These are phyloP conservation scores for Syngnathus scovelli DNA, from an alignment of 2,113 vertebrate genomes.

Conservation along the genomic window DNA sequence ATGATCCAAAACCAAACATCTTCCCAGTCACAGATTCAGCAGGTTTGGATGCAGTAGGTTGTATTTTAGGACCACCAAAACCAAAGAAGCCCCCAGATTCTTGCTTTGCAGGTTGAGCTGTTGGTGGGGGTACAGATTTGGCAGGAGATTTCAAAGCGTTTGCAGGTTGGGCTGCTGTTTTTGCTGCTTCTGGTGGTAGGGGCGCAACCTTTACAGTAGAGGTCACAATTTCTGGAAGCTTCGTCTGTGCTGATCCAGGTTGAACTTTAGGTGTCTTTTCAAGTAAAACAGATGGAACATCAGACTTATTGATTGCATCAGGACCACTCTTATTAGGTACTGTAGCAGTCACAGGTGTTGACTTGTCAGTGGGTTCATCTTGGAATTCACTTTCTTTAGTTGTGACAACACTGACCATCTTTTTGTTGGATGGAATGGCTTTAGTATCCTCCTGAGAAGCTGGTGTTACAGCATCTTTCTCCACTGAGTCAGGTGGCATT, in stretches of 20 bases:
- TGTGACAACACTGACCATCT: slow-evolving; percentile 10
- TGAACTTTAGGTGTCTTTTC: slow-evolving; percentile 38
- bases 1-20: slow-evolving; percentile 68
- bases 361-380: slow-evolving; percentile 19
- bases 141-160: slow-evolving; percentile 47
- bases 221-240: slow-evolving; percentile 42
- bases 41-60: slow-evolving; percentile 56
- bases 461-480: slow-evolving; percentile 10
- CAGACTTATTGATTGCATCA: slow-evolving; percentile 17
- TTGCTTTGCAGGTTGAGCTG: slow-evolving; percentile 67
- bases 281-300: slow-evolving; percentile 21
- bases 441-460: slow-evolving; percentile 21
- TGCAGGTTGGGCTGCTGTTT: slow-evolving; percentile 24
- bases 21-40: slow-evolving; percentile 66
- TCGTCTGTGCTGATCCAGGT: slow-evolving; percentile 31
- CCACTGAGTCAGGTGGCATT: slow-evolving; percentile 13
- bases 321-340: slow-evolving; percentile 41
- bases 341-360: slow-evolving; percentile 20
- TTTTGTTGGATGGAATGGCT: slow-evolving; percentile 20
- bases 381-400: slow-evolving; percentile 20
- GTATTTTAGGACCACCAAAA: slow-evolving; percentile 57
- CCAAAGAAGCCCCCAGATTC: slow-evolving; percentile 74
- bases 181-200: slow-evolving; percentile 3
- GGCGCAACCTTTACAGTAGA: slow-evolving; percentile 54
- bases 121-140: slow-evolving; percentile 52